Conservation (phyloP, 53 echinoderm and acorn worm genomes). For the Hippasteria phrygiana region DNA sequence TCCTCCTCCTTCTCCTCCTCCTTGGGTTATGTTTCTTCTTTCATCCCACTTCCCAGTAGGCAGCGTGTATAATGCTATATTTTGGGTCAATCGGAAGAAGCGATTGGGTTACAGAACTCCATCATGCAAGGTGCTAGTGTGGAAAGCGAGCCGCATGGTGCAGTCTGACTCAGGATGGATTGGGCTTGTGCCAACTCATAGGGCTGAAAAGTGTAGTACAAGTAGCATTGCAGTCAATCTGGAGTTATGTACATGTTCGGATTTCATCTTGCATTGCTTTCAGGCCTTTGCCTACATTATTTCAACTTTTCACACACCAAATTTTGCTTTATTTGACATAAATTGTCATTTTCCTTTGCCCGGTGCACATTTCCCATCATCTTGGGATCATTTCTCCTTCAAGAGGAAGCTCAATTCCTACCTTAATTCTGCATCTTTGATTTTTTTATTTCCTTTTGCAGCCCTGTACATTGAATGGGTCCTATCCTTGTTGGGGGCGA, state of each 20-base stretch:
- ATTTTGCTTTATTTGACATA: too few species aligned
- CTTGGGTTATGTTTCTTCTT: not conserved
- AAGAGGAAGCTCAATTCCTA: too few species aligned
- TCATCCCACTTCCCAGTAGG: not conserved
- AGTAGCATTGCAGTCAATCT: not conserved
- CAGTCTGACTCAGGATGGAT: slow-evolving; percentile 48
- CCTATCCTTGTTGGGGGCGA: too few species aligned
- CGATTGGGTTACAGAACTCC: slow-evolving; percentile 57
- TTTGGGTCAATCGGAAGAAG: slow-evolving; percentile 32
- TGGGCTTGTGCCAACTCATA: slow-evolving; percentile 10
- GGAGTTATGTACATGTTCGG: not conserved
- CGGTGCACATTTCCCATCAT: too few species aligned
- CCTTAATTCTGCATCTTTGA: too few species aligned
- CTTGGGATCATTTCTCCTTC: too few species aligned
- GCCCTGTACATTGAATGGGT: too few species aligned
- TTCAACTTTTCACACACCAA: too few species aligned
- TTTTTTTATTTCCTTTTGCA: too few species aligned
- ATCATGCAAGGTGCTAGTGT: slow-evolving; percentile 58
- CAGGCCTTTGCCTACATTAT: too few species aligned
- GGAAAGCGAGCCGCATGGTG: slow-evolving; percentile 45
- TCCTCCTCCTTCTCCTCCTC: not conserved
- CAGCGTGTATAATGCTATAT: slow-evolving; percentile 7
- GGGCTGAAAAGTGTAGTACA: not conserved
- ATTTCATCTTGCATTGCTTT: not conserved
- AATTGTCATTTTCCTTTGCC: too few species aligned